These are phyloP conservation scores for Zosterops japonicus DNA, from an alignment of 2,113 vertebrate genomes.

Conservation along the genomic window DNA sequence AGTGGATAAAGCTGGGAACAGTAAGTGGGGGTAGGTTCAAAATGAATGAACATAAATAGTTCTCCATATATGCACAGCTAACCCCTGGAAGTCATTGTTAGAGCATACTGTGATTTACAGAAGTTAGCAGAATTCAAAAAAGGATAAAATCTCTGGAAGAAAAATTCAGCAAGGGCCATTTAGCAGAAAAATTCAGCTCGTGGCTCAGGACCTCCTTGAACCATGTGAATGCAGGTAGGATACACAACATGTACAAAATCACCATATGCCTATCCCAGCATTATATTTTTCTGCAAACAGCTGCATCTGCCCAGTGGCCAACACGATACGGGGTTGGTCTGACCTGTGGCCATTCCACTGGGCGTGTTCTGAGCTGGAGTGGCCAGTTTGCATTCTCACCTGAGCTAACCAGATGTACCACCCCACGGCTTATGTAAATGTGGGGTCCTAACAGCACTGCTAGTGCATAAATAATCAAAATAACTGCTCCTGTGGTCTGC, in stretches of 20 bases:
- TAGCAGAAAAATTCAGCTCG: not conserved
- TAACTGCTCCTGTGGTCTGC: not conserved
- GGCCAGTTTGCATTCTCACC: not conserved
- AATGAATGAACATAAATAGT: not conserved
- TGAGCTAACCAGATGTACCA: not conserved
- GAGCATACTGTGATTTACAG: not conserved
- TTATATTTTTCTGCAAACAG: not conserved
- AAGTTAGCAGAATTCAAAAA: not conserved
- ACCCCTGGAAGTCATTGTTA: not conserved
- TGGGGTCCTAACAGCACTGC: not conserved
- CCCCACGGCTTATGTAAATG: not conserved
- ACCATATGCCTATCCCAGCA: not conserved
- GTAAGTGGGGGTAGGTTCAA: not conserved
- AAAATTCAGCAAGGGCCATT: not conserved
- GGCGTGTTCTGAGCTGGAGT: not conserved
- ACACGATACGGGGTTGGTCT: not conserved
- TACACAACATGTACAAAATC: not conserved
- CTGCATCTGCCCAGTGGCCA: not conserved
- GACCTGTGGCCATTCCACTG: not conserved
- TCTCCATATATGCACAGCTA: not conserved
- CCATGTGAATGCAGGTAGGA: rapidly evolving
- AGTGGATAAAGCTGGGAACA: not conserved
- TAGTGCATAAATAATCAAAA: not conserved
- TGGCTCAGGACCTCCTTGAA: not conserved
- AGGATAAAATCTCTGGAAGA: not conserved